A percentile compares a stretch with the other conserved stretches of the same genome.
Conservation (phyloP, 35 echinoderm and acorn worm species). For the Apostichopus parvimensis region DNA sequence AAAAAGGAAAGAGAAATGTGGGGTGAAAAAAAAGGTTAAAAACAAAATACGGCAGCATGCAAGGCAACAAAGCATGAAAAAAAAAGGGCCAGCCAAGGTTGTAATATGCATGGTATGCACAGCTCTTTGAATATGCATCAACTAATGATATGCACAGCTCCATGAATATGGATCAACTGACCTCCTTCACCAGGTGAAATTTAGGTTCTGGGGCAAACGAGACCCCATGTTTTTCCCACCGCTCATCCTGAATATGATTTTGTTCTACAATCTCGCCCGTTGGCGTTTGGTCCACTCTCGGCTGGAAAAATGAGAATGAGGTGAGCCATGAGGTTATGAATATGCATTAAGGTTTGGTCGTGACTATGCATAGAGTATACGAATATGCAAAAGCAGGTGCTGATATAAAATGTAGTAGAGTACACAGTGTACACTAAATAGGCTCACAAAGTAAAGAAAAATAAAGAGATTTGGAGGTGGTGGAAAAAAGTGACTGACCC, state of each 20-base stretch:
- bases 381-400: slow-evolving; percentile 45
- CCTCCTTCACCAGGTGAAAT: slow-evolving; percentile 92
- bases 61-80: slow-evolving; percentile 32
- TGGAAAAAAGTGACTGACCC: too few species aligned
- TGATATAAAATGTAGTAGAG: background rate
- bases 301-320: slow-evolving; percentile 64
- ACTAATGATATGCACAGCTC: slow-evolving; percentile 13
- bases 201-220: slow-evolving; percentile 99
- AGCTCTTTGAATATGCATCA: slow-evolving; percentile 43
- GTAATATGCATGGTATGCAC: slow-evolving; percentile 14
- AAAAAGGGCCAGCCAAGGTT: slow-evolving; percentile 3
- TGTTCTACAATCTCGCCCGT: slow-evolving; percentile 46
- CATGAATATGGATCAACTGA: slow-evolving; percentile 77
- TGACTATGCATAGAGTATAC: slow-evolving; percentile 56
- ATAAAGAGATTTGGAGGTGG: background rate
- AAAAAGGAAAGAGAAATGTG: slow-evolving; percentile 24
- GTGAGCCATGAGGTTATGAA: slow-evolving; percentile 61
- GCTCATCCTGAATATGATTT: slow-evolving; percentile 54
- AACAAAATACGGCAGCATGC: slow-evolving; percentile 31
- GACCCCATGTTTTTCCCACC: slow-evolving; percentile 75
- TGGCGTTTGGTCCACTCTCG: slow-evolving; percentile 41
- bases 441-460: background rate
- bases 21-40: background rate
- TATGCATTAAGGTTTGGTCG: slow-evolving; percentile 42
- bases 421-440: background rate